phyloP scores from a whole-genome alignment of 2,888 invertebrate species.

The Lycia hirtaria region DNA sequence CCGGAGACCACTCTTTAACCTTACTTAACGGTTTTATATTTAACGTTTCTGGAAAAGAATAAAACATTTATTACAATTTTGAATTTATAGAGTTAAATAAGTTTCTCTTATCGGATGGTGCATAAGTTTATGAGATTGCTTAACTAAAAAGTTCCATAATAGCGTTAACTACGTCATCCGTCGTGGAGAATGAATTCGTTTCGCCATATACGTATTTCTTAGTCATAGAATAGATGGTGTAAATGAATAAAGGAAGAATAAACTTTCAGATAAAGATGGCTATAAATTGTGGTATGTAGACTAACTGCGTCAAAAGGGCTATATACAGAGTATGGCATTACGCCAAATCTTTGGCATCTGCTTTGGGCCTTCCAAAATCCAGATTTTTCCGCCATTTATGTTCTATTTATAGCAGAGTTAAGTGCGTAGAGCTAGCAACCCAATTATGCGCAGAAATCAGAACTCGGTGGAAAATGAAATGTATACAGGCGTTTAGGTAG shows the following conservation, averaged over 20 bases:
- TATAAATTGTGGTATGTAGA: constrained; percentile 1
- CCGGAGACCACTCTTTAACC: constrained; percentile 79
- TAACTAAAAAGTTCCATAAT: neutral
- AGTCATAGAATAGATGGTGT: neutral
- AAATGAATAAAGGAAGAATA: neutral
- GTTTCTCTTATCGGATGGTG: neutral
- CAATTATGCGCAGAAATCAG: neutral
- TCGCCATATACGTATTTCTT: neutral
- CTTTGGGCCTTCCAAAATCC: constrained; percentile 12
- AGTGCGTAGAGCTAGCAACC: neutral
- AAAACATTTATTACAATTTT: neutral
- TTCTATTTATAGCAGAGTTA: neutral
- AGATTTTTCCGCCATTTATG: constrained; percentile 13
- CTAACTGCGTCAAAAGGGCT: constrained; percentile 33
- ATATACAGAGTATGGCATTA: constrained; percentile 29
- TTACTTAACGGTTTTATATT: constrained; percentile 85
- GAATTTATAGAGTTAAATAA: too few relatives aligned
- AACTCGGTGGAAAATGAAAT: neutral
- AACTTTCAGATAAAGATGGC: neutral
- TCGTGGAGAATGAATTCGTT: neutral
- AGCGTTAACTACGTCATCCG: neutral
- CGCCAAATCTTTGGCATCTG: constrained; percentile 34
- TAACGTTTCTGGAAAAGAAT: constrained; percentile 73
- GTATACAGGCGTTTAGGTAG: neutral
- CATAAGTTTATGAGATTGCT: neutral